Base-by-base conservation (phyloP, 2,888 invertebrate genomes). In the Choreutis nemorana region DNA sequence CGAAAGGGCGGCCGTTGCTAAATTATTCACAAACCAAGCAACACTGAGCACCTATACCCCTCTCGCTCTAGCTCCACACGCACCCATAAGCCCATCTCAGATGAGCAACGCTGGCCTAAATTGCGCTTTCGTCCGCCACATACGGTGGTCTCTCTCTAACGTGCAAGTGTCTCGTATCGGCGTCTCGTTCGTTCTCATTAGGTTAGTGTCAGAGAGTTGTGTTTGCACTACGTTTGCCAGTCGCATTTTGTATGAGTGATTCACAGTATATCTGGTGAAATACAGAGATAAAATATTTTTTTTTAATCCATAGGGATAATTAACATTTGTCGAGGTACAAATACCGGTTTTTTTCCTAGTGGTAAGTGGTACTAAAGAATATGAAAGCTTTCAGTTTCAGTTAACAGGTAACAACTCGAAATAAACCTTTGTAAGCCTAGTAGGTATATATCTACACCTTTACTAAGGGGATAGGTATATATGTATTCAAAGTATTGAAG, bases 71-170 rank as follows among this genome's bases (percentile, higher is more conserved):
- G 14, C 53, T 2, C 29, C 33, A 0, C 1, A 0, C 0, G 0
- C 2, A 3, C 20, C 1, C 16, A 39, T 62, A 47, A 26, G 18
- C 9, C 42, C 37, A 28, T 72, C 54, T 55, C 55, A 12, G 10
- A 50, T 39, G 24, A 30, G 14, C 39, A 43, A 45, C 56, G 47
- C 56, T 57, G 40, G 57, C 48, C n/a, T 15, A 8, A 50, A 61
- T 70, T 77, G 77, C 75, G 73, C 77, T 73, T 78, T 75, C 68
- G 67, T 34, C 70, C 62, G 75, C 72, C 73, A 51, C 55, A 58
- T 65, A 63, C 32, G 38, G 57, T 66, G 33, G 52, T 61, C 66
- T 48, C 62, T 29, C 25, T 71, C 49, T 29, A 30, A 6, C 29
- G 3, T 38, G 33, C 1, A 14, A 16, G n/a, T 0, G 1, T 3